Base-by-base conservation (phyloP, 2,888 invertebrate genomes). In the Ctena decussata region DNA sequence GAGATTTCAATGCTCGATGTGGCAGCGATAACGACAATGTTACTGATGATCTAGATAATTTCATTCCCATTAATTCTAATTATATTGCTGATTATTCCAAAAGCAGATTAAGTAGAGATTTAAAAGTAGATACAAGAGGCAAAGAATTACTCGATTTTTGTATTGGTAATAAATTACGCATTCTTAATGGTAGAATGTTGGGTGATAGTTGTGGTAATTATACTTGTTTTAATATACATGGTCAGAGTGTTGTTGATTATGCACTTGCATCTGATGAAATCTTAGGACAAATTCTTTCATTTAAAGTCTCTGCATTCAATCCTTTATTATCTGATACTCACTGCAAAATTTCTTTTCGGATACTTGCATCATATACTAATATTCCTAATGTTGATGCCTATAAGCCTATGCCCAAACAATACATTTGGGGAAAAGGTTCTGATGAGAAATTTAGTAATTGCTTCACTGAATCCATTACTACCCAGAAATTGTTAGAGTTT, bases 161-260 rank as follows among this genome's bases (percentile, higher is more conserved):
- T 30, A 60, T 60, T 60, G 60, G 60, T 12, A n/a, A n/a, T n/a
- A 60, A 60, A 6, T 30, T 60, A 18, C 60, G 30, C 8, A 60
- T 24, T 60, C 6, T 60, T 6, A 60, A 24, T 30, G 27, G 60
- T 30, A 53, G 53, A 53, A 8, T 53, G 53, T n/a, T 53, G 5
- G 53, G 53, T 15, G 53, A 53, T 53, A 60, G 30, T 60, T 6
- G 24, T 24, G 60, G 30, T 60, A 60, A 60, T 6, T 60, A 18
- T 30, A 60, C 60, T 27, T 60, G 60, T 60, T 30, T 30, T 8
- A 60, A 60, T 60, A 21, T 60, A 60, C 60, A 60, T 60, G 60
- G 60, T 21, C 60, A 60, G 30, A 60, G 60, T 60, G 60, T 60
- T 30, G 60, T 30, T 30, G 60, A 60, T 60, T 60, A 60, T 60